A percentile compares a stretch with the other conserved stretches of the same genome.
phyloP scores from a whole-genome alignment of 1,140 invertebrate species.

The Sipha flava region DNA sequence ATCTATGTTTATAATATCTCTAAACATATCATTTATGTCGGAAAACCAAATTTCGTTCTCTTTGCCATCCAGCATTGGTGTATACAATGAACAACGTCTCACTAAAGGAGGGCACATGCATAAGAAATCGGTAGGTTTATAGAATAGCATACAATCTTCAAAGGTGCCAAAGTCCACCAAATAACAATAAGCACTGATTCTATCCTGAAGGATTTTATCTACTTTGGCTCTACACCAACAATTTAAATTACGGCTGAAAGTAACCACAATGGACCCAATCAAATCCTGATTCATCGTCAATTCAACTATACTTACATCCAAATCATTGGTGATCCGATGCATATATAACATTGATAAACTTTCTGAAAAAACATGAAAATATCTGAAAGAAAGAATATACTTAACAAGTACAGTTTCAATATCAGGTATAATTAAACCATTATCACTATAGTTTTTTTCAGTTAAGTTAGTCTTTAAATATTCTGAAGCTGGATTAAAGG shows the following conservation, averaged over 20 bases:
- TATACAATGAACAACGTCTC: neutral
- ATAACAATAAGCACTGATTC: neutral
- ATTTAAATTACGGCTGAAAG: neutral
- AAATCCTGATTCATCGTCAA: neutral
- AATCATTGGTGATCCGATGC: neutral
- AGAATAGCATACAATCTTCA: neutral
- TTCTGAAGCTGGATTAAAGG: too few relatives aligned
- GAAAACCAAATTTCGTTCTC: conserved; percentile 24
- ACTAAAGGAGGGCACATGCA: neutral
- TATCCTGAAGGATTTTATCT: neutral
- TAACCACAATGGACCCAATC: neutral
- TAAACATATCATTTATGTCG: neutral
- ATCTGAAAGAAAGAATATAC: neutral
- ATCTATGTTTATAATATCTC: neutral
- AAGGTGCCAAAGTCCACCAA: neutral
- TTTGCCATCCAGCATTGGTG: neutral
- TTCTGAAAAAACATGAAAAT: neutral
- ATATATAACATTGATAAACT: neutral
- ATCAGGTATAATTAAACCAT: neutral
- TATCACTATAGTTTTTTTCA: neutral
- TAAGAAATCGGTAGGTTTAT: conserved; percentile 3
- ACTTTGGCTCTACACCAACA: conserved; percentile 15
- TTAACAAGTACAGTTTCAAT: neutral
- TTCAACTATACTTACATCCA: neutral
- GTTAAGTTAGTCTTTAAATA: too few relatives aligned